Conservation (phyloP, 2,797 vertebrate genomes). For the Megalops cyprinoides region DNA sequence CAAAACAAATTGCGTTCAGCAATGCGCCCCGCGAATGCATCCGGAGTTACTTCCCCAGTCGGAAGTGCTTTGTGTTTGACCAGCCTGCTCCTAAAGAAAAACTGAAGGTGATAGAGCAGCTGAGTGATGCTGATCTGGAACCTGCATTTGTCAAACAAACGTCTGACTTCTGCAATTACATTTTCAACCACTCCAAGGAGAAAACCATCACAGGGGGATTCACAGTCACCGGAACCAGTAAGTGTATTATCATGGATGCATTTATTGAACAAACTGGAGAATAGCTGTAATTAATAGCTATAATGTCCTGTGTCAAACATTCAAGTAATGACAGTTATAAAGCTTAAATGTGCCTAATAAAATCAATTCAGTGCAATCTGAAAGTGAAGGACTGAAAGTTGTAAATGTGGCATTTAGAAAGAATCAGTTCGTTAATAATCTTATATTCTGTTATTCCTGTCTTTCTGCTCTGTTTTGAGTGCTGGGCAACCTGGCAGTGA, state of each 20-base stretch:
- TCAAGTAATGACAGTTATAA: no score
- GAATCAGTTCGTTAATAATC: neutral
- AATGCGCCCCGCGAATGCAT: constrained; percentile 29
- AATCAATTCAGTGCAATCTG: neutral
- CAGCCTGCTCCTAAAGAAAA: constrained; percentile 32
- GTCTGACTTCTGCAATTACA: constrained; percentile 50
- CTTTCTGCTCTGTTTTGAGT: constrained; percentile 36
- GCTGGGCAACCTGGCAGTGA: constrained; percentile 47
- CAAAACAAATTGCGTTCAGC: neutral
- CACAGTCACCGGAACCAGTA: constrained; percentile 51
- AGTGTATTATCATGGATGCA: no score
- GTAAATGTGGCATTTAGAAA: no score
- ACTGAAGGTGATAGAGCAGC: constrained; percentile 41
- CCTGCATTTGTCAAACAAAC: constrained; percentile 54
- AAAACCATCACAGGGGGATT: constrained; percentile 56
- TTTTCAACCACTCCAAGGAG: constrained; percentile 41
- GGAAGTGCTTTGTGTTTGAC: constrained; percentile 65
- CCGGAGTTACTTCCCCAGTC: constrained; percentile 53
- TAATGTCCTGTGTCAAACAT: no score
- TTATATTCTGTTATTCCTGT: neutral
- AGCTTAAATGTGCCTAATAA: no score
- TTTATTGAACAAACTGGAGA: no score
- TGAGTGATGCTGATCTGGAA: constrained; percentile 41
- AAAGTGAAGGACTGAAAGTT: neutral
- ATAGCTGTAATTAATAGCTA: no score